Evolutionary conservation across 2,888 invertebrate genomes (phyloP).

Genomic region (Germaria angustata): DNA sequence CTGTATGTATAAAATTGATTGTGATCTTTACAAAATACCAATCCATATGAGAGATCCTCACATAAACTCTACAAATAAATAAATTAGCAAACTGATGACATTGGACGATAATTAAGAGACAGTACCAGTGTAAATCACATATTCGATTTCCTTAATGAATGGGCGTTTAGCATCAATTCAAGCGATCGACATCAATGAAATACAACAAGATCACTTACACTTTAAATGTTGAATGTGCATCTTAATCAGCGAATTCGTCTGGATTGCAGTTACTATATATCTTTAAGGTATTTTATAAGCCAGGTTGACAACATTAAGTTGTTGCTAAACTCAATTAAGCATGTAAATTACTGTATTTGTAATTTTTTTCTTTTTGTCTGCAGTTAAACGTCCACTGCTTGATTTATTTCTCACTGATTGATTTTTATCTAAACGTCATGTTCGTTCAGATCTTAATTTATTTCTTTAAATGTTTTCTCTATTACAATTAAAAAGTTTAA

Average conservation of each 20-base stretch:
- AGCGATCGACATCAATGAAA: background rate
- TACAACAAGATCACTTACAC: slow-evolving; percentile 7
- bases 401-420: slow-evolving; percentile 28
- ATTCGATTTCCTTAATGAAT: slow-evolving; percentile 25
- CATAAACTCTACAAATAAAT: too few species aligned
- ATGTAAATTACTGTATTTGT: slow-evolving; percentile 42
- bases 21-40: too few species aligned
- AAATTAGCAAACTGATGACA: too few species aligned
- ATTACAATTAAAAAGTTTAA: background rate
- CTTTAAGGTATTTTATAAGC: slow-evolving; percentile 10
- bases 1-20: too few species aligned
- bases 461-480: background rate
- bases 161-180: background rate
- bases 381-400: background rate
- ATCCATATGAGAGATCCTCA: too few species aligned
- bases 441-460: slow-evolving; percentile 45
- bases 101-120: too few species aligned
- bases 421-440: slow-evolving; percentile 56
- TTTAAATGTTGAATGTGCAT: slow-evolving; percentile 7
- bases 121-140: background rate
- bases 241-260: slow-evolving; percentile 29
- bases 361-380: background rate
- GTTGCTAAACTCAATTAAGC: slow-evolving; percentile 56
- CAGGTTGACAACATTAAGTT: slow-evolving; percentile 43
- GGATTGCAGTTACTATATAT: background rate